These are phyloP conservation scores for Cinclus mexicanus DNA, from an alignment of 2,113 vertebrate species.

Conservation along the genomic window DNA sequence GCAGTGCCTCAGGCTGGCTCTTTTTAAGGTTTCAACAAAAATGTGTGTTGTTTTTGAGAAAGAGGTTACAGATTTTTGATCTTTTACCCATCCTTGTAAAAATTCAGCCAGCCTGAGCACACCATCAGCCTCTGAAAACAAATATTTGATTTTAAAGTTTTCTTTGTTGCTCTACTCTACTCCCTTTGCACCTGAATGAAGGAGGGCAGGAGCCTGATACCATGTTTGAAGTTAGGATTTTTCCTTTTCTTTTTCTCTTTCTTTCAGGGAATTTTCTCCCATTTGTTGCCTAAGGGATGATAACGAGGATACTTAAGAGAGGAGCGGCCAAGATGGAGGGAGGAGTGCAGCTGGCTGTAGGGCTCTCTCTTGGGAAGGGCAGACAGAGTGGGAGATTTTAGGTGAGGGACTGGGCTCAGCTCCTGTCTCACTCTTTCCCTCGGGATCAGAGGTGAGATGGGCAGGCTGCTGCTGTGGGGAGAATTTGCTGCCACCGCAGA, in stretches of 20 bases:
- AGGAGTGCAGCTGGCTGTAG: background rate
- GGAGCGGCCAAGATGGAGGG: too few relatives aligned
- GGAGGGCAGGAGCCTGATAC: background rate
- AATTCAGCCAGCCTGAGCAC: background rate
- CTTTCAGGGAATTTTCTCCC: background rate
- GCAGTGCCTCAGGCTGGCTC: conserved; percentile 4
- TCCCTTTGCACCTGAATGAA: background rate
- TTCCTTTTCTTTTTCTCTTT: background rate
- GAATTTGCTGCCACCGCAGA: background rate
- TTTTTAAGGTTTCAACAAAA: background rate
- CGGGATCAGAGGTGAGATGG: background rate
- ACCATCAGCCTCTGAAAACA: conserved; percentile 11
- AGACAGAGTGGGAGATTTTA: background rate
- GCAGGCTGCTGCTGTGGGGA: background rate
- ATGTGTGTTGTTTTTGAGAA: background rate
- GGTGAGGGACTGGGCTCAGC: background rate
- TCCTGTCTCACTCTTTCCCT: background rate
- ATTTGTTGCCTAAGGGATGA: background rate
- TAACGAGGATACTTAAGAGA: background rate
- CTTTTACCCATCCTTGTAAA: background rate
- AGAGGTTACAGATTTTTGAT: background rate
- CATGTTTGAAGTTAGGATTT: background rate
- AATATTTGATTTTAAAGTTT: background rate
- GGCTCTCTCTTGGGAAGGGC: background rate
- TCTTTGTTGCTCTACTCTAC: background rate